Base-by-base conservation (phyloP, 37 sponge, comb jelly and placozoan species). In the Oscarella lobularis region DNA sequence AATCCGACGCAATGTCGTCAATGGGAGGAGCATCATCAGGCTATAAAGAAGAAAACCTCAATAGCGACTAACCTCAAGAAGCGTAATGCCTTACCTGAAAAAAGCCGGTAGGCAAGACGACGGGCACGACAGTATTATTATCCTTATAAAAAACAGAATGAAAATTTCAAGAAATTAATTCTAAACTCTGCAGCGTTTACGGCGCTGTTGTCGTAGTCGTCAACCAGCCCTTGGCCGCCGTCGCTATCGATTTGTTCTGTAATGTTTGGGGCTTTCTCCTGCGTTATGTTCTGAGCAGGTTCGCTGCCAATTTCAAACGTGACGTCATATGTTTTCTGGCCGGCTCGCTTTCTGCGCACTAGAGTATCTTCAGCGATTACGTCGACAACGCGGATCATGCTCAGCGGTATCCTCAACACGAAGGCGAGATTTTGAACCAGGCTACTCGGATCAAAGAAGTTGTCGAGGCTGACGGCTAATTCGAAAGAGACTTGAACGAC, bases 401-500 rank as follows among this genome's bases (percentile, higher is more conserved):
- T 70, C 6, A 67, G 69, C 3, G 81, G 75, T 33, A 92, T 88
- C 2, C 78, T 75, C 3, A 92, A 85, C 9, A 83, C 89, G 72
- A 75, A 83, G 31, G 87, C 94, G 30, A 92, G 76, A 40, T 85
- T 86, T 14, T 36, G 1, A 33, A 92, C 72, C 40, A 92, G 73
- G 6, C 75, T 41, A n/a, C 66, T 54, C 1, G 82, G 76, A 32
- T 81, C 75, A 66, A 91, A 91, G 85, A 92, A 92, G 33, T 83
- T 78, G 34, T 92, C 89, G 3, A 89, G n/a, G 1, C 84, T 40
- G 55, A 92, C 94, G 33, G 79, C 80, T 4, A 92, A 71, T 55
- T 67, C 38, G 5, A 92, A 31, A 1, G 89, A 83, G 29, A 92
- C 79, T 66, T 83, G 84, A 5, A 92, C 78, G 14, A 92, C 94